A percentile compares a stretch with the other conserved stretches of the same genome.
Evolutionary conservation across 2,797 vertebrate species (phyloP).

Genomic region (Echeneis naucrates): DNA sequence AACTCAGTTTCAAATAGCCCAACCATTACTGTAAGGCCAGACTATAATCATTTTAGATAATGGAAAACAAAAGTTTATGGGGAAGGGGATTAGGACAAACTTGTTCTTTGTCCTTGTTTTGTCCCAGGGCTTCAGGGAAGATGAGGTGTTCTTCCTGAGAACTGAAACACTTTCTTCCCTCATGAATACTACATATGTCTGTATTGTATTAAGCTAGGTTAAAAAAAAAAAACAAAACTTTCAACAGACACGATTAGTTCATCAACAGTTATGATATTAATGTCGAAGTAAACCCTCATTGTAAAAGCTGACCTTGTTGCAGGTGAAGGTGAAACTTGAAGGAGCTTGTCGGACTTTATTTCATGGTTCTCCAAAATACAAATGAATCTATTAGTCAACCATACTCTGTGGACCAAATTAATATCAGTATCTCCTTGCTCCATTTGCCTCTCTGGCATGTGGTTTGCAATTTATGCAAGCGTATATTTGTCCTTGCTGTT

Average conservation of each 20-base stretch:
- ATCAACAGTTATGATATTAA: not conserved
- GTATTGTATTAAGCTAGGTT: not conserved
- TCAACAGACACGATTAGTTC: not conserved
- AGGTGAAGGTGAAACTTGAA: conserved; percentile 2
- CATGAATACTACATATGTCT: not conserved
- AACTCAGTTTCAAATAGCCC: too few relatives aligned
- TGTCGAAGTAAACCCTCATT: not conserved
- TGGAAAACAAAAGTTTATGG: not conserved
- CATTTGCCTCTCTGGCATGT: conserved; percentile 24
- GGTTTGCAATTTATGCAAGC: conserved; percentile 36
- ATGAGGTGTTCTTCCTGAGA: not conserved
- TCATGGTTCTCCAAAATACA: not conserved
- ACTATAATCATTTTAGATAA: not conserved
- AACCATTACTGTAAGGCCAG: not conserved
- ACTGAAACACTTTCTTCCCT: too few relatives aligned
- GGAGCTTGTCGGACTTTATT: conserved; percentile 17
- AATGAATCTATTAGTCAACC: conserved; percentile 15
- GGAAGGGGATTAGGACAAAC: not conserved
- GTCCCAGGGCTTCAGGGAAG: not conserved
- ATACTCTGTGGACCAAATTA: conserved; percentile 14
- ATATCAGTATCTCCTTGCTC: conserved; percentile 11
- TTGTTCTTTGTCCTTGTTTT: not conserved
- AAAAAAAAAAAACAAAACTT: too few relatives aligned
- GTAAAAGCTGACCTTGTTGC: not conserved
- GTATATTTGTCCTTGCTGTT: conserved; percentile 53